Conservation (phyloP, 2,797 vertebrate species). For the Melanotaenia maccullochi region DNA sequence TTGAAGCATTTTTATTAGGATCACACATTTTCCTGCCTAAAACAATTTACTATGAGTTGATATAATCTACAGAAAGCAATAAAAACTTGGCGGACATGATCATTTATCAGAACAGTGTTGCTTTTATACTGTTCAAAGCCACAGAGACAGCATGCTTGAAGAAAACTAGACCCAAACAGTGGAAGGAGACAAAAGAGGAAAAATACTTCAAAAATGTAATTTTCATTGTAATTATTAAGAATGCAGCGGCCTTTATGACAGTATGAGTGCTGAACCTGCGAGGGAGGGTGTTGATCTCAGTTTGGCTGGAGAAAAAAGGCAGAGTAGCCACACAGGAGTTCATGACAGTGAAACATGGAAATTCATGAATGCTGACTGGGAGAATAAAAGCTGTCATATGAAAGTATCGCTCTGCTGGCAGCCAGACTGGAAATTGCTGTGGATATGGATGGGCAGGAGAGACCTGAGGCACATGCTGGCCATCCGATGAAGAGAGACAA, state of each 20-base stretch:
- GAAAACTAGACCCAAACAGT: slow-evolving; percentile 47
- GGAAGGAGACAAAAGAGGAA: not conserved
- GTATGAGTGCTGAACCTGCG: slow-evolving; percentile 24
- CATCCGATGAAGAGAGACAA: slow-evolving; percentile 60
- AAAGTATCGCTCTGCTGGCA: slow-evolving; percentile 55
- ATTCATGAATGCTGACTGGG: slow-evolving; percentile 58
- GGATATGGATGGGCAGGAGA: slow-evolving; percentile 60
- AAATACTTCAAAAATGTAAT: not conserved
- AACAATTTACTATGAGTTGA: slow-evolving; percentile 57
- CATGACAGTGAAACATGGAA: slow-evolving; percentile 33
- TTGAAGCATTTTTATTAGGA: slow-evolving; percentile 67
- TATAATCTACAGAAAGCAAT: slow-evolving; percentile 76
- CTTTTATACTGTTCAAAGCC: slow-evolving; percentile 51
- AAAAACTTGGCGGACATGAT: slow-evolving; percentile 64
- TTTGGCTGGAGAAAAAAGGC: slow-evolving; percentile 36
- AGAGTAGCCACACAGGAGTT: slow-evolving; percentile 38
- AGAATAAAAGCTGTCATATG: slow-evolving; percentile 49
- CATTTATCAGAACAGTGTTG: slow-evolving; percentile 69
- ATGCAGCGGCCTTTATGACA: slow-evolving; percentile 16
- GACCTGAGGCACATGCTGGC: slow-evolving; percentile 73
- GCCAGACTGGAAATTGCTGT: slow-evolving; percentile 61
- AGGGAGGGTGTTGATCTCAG: slow-evolving; percentile 10
- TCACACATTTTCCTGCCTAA: slow-evolving; percentile 56
- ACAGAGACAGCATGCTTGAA: slow-evolving; percentile 46
- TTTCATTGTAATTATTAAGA: slow-evolving; percentile 25